Evolutionary conservation across 2,888 invertebrate genomes (phyloP).

Genomic region (Stenodema calcarata): DNA sequence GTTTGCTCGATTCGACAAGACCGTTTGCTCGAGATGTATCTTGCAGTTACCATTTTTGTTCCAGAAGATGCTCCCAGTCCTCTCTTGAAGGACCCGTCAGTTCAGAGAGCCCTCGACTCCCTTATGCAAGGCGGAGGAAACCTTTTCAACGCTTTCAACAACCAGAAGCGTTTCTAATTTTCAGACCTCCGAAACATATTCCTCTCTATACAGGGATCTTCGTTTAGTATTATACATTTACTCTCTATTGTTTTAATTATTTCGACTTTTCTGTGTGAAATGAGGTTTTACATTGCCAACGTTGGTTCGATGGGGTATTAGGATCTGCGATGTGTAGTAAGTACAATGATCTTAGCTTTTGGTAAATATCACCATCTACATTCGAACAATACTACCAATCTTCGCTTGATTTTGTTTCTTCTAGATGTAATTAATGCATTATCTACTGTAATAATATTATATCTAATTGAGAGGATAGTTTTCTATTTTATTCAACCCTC

Average conservation of each 20-base stretch:
- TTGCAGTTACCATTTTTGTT: neutral
- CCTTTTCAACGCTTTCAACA: slow-evolving; percentile 12
- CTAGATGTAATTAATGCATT: no score
- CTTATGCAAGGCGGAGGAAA: slow-evolving; percentile 65
- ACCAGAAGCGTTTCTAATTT: slow-evolving; percentile 36
- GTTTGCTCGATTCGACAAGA: no score
- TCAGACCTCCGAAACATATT: neutral
- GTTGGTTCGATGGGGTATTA: neutral
- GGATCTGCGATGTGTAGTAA: neutral
- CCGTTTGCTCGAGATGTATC: neutral
- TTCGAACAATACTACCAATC: no score
- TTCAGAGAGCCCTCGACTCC: slow-evolving; percentile 80
- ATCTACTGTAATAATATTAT: no score
- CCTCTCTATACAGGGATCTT: neutral
- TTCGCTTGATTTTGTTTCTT: no score
- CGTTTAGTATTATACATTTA: neutral
- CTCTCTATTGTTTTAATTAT: neutral
- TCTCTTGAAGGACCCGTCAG: slow-evolving; percentile 77
- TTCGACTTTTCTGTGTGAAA: neutral
- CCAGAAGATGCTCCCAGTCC: slow-evolving; percentile 58
- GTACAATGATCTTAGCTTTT: neutral
- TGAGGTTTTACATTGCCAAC: neutral
- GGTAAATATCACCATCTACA: no score
- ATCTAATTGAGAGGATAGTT: no score
- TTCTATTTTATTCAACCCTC: no score